Evolutionary conservation across 1,140 invertebrate genomes (phyloP).

Genomic region (Neotoxoptera formosana): DNA sequence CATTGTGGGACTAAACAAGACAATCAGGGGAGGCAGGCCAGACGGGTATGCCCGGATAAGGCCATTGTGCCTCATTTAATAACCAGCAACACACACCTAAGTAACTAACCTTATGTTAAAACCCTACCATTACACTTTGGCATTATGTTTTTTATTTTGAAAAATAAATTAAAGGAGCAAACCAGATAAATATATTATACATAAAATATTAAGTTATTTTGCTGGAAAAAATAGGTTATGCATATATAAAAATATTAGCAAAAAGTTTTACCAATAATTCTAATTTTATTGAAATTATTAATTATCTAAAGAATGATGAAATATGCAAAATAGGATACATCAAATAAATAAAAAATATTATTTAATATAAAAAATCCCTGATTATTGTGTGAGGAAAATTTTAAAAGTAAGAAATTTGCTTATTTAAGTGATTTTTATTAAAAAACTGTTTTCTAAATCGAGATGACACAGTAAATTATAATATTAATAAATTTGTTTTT

Average conservation of each 20-base stretch:
- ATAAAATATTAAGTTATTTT: not conserved
- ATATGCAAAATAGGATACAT: not conserved
- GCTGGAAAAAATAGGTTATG: not conserved
- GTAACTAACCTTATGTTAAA: constrained; percentile 65
- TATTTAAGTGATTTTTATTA: not conserved
- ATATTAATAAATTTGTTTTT: not conserved
- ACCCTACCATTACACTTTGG: constrained; percentile 60
- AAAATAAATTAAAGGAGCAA: not conserved
- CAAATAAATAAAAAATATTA: not conserved
- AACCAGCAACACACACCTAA: constrained; percentile 65
- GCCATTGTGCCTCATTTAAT: constrained; percentile 69
- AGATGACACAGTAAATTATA: not conserved
- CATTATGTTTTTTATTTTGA: constrained; percentile 11
- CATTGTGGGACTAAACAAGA: constrained; percentile 91
- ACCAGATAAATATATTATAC: not conserved
- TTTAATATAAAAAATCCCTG: not conserved
- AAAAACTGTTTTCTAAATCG: not conserved
- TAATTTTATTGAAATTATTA: not conserved
- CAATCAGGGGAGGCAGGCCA: constrained; percentile 64
- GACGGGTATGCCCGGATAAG: constrained; percentile 63
- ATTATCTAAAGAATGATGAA: not conserved
- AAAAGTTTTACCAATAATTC: not conserved
- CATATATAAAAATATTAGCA: not conserved
- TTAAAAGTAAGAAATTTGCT: not conserved
- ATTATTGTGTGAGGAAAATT: not conserved